Conservation (phyloP, 2,888 invertebrate genomes). For the Yponomeuta evonymella region DNA sequence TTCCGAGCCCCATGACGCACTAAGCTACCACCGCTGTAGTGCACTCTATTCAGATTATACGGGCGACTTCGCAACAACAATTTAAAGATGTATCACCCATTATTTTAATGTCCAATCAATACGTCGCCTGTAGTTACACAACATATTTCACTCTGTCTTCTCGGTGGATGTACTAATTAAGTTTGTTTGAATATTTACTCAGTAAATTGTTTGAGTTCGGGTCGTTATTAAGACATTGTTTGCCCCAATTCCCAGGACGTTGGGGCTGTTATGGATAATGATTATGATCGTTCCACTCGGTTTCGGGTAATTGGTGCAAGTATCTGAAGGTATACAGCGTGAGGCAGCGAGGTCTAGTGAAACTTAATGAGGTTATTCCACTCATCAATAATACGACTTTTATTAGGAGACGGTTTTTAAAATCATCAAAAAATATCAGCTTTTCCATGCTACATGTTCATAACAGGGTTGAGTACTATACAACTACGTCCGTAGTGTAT, state of each 20-base stretch:
- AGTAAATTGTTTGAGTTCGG: slow-evolving; percentile 62
- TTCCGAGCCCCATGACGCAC: no score
- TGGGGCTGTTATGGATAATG: slow-evolving; percentile 27
- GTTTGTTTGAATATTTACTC: slow-evolving; percentile 67
- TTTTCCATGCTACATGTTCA: no score
- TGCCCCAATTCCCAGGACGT: slow-evolving; percentile 17
- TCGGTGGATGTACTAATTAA: slow-evolving; percentile 59
- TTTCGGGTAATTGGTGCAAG: slow-evolving; percentile 9
- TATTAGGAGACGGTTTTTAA: no score
- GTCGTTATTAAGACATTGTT: slow-evolving; percentile 50
- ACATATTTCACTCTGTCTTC: slow-evolving; percentile 51
- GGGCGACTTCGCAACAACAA: background rate
- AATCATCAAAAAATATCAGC: no score
- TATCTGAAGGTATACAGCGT: slow-evolving; percentile 2
- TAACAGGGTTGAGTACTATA: no score
- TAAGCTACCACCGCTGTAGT: no score
- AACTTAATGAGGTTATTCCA: background rate
- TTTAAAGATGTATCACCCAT: slow-evolving; percentile 34
- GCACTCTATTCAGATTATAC: no score
- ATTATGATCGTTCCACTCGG: slow-evolving; percentile 23
- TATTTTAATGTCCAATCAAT: slow-evolving; percentile 69
- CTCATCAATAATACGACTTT: no score
- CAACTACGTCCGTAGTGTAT: no score
- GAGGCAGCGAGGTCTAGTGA: background rate
- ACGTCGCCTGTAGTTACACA: slow-evolving; percentile 55